Evolutionary conservation across 2,888 invertebrate genomes (phyloP).

Genomic region (Ormyrus pomaceus): DNA sequence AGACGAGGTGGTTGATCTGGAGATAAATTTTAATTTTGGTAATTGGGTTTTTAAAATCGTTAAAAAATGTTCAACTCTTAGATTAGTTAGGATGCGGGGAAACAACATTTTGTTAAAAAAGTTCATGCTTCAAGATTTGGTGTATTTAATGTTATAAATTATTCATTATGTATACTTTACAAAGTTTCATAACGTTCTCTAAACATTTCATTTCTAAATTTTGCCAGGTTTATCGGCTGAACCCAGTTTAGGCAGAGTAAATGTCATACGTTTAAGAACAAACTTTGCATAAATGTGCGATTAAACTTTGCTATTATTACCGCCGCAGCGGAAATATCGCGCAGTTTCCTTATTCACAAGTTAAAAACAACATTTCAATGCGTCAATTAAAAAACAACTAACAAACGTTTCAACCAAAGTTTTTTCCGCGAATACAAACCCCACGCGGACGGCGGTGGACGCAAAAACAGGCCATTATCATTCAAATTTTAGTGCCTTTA

Average conservation of each 20-base stretch:
- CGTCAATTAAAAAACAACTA: no score
- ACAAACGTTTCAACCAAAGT: no score
- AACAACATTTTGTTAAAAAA: no score
- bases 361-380: no score
- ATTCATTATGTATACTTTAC: neutral
- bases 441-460: no score
- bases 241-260: neutral
- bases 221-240: neutral
- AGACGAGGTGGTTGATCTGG: no score
- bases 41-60: no score
- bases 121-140: neutral
- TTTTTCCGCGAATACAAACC: no score
- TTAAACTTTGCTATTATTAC: constrained; percentile 1
- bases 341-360: no score
- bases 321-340: neutral
- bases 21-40: no score
- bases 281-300: constrained; percentile 4
- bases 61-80: no score
- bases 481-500: constrained; percentile 19
- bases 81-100: no score
- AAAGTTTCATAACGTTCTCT: constrained; percentile 7
- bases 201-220: constrained; percentile 20
- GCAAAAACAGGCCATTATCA: constrained; percentile 13
- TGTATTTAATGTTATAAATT: constrained; percentile 5
- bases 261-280: neutral